Evolutionary conservation across 2,797 vertebrate species (phyloP).

Genomic region (Catamblyrhynchus diadema): DNA sequence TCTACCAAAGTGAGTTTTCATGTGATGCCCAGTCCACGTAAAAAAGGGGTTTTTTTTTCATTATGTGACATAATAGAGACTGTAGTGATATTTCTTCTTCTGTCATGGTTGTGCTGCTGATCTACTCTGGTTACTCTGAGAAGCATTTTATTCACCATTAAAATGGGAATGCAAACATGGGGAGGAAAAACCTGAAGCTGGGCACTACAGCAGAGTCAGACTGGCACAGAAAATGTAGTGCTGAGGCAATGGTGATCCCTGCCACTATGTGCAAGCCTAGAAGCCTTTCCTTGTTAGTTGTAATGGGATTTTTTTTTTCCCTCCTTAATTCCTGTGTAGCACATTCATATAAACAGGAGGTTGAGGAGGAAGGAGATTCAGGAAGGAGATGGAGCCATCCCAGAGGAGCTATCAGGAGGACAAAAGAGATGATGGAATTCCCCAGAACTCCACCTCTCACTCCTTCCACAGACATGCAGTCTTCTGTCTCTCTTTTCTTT

Average conservation of each 20-base stretch:
- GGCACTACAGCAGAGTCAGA: background rate
- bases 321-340: background rate
- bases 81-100: background rate
- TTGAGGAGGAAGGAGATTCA: background rate
- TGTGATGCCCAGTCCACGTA: background rate
- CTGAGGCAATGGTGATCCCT: background rate
- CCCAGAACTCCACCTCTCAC: background rate
- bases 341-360: background rate
- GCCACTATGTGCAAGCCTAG: background rate
- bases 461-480: background rate
- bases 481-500: background rate
- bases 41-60: background rate
- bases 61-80: rapidly evolving
- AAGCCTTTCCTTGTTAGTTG: background rate
- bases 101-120: background rate
- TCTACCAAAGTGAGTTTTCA: background rate
- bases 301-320: background rate
- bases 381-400: background rate
- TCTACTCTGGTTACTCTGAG: background rate
- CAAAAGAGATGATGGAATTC: background rate
- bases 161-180: background rate
- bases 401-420: background rate
- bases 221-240: background rate
- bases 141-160: background rate
- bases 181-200: background rate